Evolutionary conservation across 2,113 vertebrate species (phyloP).

Genomic region (Candoia aspera): DNA sequence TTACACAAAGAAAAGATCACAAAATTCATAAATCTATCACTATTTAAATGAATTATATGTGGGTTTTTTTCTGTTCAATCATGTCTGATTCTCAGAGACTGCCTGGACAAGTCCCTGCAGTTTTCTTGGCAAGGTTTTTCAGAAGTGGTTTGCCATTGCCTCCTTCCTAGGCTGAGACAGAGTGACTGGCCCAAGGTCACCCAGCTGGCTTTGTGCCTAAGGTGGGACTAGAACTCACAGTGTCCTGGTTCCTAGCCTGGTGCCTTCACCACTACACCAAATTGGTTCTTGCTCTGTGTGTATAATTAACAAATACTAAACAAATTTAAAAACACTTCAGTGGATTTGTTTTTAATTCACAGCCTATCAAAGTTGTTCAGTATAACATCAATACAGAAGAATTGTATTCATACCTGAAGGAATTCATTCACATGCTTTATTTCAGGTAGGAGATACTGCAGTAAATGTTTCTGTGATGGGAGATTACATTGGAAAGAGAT

Average conservation of each 20-base stretch:
- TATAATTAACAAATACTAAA: neutral
- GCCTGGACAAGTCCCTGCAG: no score
- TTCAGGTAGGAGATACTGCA: constrained; percentile 82
- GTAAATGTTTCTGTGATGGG: neutral
- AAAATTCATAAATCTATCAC: neutral
- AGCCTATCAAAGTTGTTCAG: constrained; percentile 93
- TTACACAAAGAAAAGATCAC: neutral
- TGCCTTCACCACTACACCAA: no score
- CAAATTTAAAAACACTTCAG: neutral
- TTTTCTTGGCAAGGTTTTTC: no score
- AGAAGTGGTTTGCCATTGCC: no score
- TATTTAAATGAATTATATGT: neutral
- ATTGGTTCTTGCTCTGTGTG: neutral
- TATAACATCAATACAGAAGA: constrained; percentile 98
- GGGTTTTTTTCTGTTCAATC: no score
- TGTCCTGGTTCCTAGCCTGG: no score
- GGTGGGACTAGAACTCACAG: no score
- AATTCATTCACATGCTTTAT: constrained; percentile 96
- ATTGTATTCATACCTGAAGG: constrained; percentile 93
- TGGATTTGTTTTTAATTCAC: constrained; percentile 51
- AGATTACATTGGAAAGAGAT: neutral
- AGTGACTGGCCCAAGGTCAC: no score
- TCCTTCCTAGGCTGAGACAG: no score
- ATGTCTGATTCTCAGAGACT: no score
- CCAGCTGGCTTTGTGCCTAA: no score